Base-by-base conservation (phyloP, 2,888 invertebrate genomes). In the Piscicola geometra region DNA sequence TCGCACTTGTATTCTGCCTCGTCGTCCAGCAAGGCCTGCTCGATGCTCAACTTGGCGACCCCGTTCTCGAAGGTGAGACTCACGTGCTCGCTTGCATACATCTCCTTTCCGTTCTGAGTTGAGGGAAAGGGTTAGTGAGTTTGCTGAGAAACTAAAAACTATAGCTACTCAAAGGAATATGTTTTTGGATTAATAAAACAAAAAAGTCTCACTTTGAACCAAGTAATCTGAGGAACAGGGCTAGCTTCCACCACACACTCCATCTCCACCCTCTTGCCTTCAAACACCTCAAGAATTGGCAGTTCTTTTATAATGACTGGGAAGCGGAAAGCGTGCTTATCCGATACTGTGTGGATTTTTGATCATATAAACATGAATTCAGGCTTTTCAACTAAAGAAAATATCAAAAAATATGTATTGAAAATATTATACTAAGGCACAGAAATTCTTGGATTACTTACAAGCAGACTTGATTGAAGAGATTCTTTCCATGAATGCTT, bases 1-100 rank as follows among this genome's bases (percentile, higher is more conserved):
- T 93, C 92, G 85, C 92, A 93, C 80, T 90, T 90, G 81, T 94
- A 93, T 86, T 92, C 92, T 75, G 93, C 94, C 75, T 91, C 90
- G 84, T 94, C 94, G 84, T 94, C 93, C 81, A 93, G 91, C 86
- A 91, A 93, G 5, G 92, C 90, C 87, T 93, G 92, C 75, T 91
- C 89, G 82, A 94, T 92, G 71, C 91, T 91, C 76, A 95, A 87
- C 79, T 92, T 89, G 18, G 82, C 82, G 9, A 78, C 78, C 32
- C 82, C 82, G 66, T 80, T 78, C 41, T 79, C 75, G 78, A 82
- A 83, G 50, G 82, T 81, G 0, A 83, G 81, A 64, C 81, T 64
- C 18, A 76, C 75, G 75, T 79, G 79, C 30, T 80, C 77, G 25
- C 77, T 77, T 47, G 67, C 35, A n/a, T 66, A 76, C 32, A 80